Percentiles rank a stretch among this genome's conserved stretches.
Conservation (phyloP, 2,888 invertebrate species). For the Agrochola lychnidis region DNA sequence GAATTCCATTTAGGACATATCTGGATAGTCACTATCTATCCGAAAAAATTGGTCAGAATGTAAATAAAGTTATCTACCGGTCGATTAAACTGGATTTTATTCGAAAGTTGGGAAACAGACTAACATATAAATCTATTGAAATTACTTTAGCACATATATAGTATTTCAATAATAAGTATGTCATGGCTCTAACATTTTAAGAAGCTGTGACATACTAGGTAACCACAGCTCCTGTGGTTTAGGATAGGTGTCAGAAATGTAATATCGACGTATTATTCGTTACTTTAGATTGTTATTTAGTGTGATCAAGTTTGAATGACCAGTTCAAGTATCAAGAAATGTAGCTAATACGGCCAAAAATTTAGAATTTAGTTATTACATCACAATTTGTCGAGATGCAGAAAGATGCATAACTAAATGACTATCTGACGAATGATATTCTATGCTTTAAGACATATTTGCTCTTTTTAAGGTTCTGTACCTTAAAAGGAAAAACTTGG, state of each 20-base stretch:
- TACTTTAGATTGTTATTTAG: background rate
- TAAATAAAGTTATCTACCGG: background rate
- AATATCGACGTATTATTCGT: constrained; percentile 13
- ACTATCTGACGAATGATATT: background rate
- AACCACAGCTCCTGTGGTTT: constrained; percentile 48
- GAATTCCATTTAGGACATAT: background rate
- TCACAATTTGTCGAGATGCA: background rate
- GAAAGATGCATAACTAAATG: background rate
- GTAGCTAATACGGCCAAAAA: background rate
- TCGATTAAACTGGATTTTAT: background rate
- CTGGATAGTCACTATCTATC: background rate
- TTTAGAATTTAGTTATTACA: background rate
- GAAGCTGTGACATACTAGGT: constrained; percentile 18
- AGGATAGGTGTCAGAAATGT: constrained; percentile 45
- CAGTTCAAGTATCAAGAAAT: background rate
- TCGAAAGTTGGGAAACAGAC: background rate
- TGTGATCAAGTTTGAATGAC: background rate
- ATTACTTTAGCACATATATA: background rate
- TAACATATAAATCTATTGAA: background rate
- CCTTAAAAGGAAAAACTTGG: too few species aligned
- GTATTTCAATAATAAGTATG: constrained; percentile 9
- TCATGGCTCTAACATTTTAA: constrained; percentile 33
- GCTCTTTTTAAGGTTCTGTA: background rate
- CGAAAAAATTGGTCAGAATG: background rate
- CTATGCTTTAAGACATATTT: background rate